Percentiles rank a stretch among this genome's conserved stretches.
Evolutionary conservation across 2,113 vertebrate genomes (phyloP).

Genomic region (Ictalurus furcatus): DNA sequence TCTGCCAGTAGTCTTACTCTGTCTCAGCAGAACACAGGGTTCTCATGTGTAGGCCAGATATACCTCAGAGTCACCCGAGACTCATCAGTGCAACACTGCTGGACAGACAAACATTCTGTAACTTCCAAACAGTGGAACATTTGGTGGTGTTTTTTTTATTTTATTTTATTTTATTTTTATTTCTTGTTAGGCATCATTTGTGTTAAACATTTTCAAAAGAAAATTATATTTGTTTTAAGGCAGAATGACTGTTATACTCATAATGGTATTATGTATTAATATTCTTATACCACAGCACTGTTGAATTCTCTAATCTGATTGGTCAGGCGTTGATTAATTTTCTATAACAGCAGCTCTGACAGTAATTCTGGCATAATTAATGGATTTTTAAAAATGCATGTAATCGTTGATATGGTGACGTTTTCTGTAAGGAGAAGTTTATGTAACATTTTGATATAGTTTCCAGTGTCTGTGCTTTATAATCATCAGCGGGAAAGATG

Average conservation of each 20-base stretch:
- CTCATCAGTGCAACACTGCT: constrained; percentile 62
- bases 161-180: background rate
- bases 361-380: background rate
- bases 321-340: background rate
- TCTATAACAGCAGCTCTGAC: background rate
- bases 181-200: background rate
- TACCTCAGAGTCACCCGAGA: constrained; percentile 72
- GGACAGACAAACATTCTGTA: constrained; percentile 37
- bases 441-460: background rate
- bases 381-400: background rate
- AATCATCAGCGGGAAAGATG: background rate
- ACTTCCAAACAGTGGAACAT: background rate
- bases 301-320: background rate
- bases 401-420: background rate
- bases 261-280: constrained; percentile 21
- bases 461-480: background rate
- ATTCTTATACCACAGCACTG: background rate
- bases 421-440: background rate
- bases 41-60: constrained; percentile 64
- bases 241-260: constrained; percentile 24
- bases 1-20: constrained; percentile 62
- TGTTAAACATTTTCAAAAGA: background rate
- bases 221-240: background rate
- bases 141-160: background rate
- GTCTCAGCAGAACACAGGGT: constrained; percentile 59